Base-by-base conservation (phyloP, 1,140 invertebrate genomes). In the Drosophila ambigua region DNA sequence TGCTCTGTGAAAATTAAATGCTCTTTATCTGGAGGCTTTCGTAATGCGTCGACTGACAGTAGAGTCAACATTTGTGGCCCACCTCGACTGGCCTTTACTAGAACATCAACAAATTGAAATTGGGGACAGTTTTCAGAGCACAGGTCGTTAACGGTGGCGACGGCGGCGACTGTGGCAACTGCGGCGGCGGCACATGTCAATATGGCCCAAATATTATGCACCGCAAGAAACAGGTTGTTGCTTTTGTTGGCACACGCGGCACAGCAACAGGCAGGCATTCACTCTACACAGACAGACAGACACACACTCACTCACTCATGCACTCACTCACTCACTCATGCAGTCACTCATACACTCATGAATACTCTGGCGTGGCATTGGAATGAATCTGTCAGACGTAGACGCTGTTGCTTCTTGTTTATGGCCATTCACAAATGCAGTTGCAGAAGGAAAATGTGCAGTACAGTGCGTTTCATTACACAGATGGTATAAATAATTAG, bases 181-280 rank as follows among this genome's bases (percentile, higher is more conserved):
- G 59, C 51, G 26, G 16, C 28, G 62, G 63, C 35, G 79, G 74
- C 79, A 85, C 78, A 87, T 87, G 78, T 85, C 82, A 82, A 87
- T 75, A 87, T 85, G 78, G 78, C 74, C 82, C 83, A 87, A 85
- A 87, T 81, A 55, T 66, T 64, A 35, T 74, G 52, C 80, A 79
- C 78, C 54, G 72, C 66, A 72, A 87, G 62, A 85, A 83, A 84
- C 80, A 80, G 80, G 80, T 84, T 84, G 79, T 44, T 68, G 55
- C 58, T 66, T 49, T 50, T 61, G 57, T 45, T 66, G 35, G 35
- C 35, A 39, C 35, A 39, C 35, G 35, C 35, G 35, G 11, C 35
- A 4, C 35, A 39, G 35, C 35, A 39, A 39, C 67, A 72, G 51
- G 61, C 62, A 58, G 69, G 31, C 72, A 53, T 71, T 71, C 79